phyloP scores from a whole-genome alignment of 2,888 invertebrate species.

The Ophion obscuratus region DNA sequence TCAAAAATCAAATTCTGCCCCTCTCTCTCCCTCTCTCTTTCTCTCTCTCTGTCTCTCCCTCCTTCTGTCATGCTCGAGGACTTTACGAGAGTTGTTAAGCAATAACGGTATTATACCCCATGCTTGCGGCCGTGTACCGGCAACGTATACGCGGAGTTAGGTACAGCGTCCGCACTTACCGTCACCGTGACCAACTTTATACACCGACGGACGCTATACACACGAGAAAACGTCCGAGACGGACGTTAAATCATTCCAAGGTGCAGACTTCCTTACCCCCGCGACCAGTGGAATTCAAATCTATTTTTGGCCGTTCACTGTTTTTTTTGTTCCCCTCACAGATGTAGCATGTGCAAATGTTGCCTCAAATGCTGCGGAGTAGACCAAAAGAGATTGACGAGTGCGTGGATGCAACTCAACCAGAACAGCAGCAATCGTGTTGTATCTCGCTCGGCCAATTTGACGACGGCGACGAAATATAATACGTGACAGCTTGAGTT shows the following conservation, averaged over 20 bases:
- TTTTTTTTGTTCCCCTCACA: neutral
- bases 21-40: constrained; percentile 24
- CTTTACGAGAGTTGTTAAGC: constrained; percentile 75
- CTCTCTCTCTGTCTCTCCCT: constrained; percentile 33
- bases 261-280: neutral
- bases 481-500: too few species aligned
- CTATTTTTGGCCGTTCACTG: neutral
- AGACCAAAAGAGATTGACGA: too few species aligned
- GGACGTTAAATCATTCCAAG: constrained; percentile 17
- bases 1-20: too few species aligned
- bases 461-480: too few species aligned
- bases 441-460: too few species aligned
- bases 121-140: constrained; percentile 45
- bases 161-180: constrained; percentile 46
- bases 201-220: constrained; percentile 12
- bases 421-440: too few species aligned
- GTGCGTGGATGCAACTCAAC: too few species aligned
- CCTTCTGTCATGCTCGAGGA: constrained; percentile 43
- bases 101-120: constrained; percentile 72
- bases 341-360: too few species aligned
- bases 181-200: constrained; percentile 49
- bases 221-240: constrained; percentile 15
- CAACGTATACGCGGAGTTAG: constrained; percentile 36
- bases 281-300: neutral
- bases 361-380: too few species aligned